phyloP scores from a whole-genome alignment of 2,888 invertebrate species.

The Himalopsyche tibetana region DNA sequence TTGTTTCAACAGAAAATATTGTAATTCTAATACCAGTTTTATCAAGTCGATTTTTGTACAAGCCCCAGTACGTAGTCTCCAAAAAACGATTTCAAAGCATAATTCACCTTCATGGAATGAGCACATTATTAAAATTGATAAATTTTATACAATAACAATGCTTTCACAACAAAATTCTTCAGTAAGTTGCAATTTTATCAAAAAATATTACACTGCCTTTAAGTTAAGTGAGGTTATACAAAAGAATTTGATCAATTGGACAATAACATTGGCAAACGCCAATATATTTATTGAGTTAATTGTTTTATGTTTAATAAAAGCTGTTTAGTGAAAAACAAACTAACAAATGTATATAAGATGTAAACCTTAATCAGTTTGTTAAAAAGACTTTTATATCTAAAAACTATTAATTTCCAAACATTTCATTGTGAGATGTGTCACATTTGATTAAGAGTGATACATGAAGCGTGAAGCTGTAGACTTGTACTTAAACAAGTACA shows the following conservation, averaged over 20 bases:
- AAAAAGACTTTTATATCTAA: no score
- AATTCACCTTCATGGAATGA: slow-evolving; percentile 6
- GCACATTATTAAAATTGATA: background rate
- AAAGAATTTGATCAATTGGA: background rate
- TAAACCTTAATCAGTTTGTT: no score
- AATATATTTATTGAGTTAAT: background rate
- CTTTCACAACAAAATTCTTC: background rate
- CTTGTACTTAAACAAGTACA: background rate
- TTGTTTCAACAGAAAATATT: no score
- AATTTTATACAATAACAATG: background rate
- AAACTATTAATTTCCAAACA: no score
- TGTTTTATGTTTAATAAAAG: background rate
- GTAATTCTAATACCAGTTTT: no score
- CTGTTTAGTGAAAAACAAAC: background rate
- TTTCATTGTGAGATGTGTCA: no score
- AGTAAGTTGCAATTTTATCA: background rate
- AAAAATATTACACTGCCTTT: background rate
- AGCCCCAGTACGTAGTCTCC: background rate
- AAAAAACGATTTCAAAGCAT: slow-evolving; percentile 1
- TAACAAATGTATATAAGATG: background rate
- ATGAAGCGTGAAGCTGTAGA: no score
- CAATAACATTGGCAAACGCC: background rate
- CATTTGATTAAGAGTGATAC: no score
- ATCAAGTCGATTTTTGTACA: no score
- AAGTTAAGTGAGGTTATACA: no score